A percentile compares a stretch with the other conserved stretches of the same genome.
Evolutionary conservation across 2,888 invertebrate species (phyloP).

Genomic region (Rhorus exstirpatorius): DNA sequence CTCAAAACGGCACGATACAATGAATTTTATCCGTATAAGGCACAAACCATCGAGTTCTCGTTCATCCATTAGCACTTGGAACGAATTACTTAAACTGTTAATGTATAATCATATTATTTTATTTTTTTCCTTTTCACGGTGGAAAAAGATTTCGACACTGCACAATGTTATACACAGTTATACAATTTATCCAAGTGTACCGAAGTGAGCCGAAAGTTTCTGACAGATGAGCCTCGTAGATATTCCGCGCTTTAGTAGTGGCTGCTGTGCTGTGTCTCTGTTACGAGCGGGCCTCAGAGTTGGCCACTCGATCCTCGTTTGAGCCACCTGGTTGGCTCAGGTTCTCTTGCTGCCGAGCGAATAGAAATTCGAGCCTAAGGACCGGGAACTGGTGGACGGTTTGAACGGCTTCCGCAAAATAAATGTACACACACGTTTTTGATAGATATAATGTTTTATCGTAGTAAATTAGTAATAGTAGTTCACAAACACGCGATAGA

Average conservation of each 20-base stretch:
- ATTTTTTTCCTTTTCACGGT: constrained; percentile 1
- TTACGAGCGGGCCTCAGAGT: too few species aligned
- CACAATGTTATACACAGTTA: neutral
- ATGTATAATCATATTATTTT: constrained; percentile 1
- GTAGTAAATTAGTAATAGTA: too few species aligned
- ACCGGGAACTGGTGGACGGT: too few species aligned
- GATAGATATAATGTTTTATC: too few species aligned
- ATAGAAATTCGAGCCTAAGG: too few species aligned
- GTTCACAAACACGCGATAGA: too few species aligned
- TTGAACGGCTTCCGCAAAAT: too few species aligned
- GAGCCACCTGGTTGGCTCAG: too few species aligned
- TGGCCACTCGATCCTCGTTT: too few species aligned
- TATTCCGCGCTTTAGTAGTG: neutral
- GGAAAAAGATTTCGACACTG: neutral
- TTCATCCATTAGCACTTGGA: constrained; percentile 22
- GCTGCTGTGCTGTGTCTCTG: too few species aligned
- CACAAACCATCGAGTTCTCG: constrained; percentile 3
- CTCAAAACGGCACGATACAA: constrained; percentile 21
- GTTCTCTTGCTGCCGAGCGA: too few species aligned
- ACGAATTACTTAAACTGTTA: neutral
- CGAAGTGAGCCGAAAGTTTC: constrained; percentile 19
- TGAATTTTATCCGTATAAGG: constrained; percentile 14
- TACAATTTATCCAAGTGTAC: neutral
- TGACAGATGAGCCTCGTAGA: neutral
- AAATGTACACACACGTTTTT: too few species aligned